Base-by-base conservation (phyloP, 2,797 vertebrate species). In the Enteromius afrohamiltoni region DNA sequence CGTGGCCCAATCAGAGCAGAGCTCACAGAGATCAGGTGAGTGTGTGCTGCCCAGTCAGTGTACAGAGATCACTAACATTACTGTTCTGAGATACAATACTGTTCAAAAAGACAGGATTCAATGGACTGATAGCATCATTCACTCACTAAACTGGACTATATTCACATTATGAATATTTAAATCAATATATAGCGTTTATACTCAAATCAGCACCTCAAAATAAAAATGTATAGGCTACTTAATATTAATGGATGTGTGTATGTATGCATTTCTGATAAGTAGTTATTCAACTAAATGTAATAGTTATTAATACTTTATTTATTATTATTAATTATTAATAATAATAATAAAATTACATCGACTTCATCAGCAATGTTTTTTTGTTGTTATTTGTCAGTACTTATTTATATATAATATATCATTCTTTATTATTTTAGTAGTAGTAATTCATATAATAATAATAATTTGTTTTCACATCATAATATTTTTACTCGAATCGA, bases 11-110 rank as follows among this genome's bases (percentile, higher is more conserved):
- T 76, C 42, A 88, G 40, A 82, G 85, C 78, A 67, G 49, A 23
- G 83, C 83, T 13, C 84, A 53, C 31, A 80, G 83, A 78, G 85
- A 87, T 68, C 83, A 85, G 87, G 89, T 92, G 45, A 77, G 29
- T 21, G 0, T 13, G 26, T 69, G 62, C 2, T 55, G 29, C n/a
- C 17, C 49, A 7, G 79, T 19, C 14, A 16, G 5, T 23, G 21
- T 26, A 58, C 51, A 21, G 26, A 45, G 19, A 29, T 47, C 7
- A 23, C 11, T 17, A 9, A 0, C 21, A 26, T 45, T 0, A 16
- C 11, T 16, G 6, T 45, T 68, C 29, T 49, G 14, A 29, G 37
- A 21, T 70, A 4, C 29, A 51, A 21, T 16, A 19, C 6, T 49
- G 42, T 29, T 47, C 3, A 29, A 29, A 4, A 23, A 14, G 37